phyloP scores from a whole-genome alignment of 2,888 invertebrate species.

The Polydrusus pterygomalis region DNA sequence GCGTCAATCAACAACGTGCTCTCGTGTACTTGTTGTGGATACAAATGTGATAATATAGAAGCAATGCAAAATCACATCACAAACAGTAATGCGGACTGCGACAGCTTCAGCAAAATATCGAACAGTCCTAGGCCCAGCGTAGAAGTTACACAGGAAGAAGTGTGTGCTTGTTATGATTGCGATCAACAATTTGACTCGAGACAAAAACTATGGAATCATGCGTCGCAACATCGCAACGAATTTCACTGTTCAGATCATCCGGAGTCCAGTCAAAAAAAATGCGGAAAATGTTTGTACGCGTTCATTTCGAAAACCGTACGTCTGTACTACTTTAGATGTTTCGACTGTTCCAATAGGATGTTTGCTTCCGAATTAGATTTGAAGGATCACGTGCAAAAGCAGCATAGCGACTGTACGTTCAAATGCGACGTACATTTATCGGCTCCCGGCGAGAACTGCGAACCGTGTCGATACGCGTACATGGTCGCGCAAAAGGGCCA shows the following conservation, averaged over 20 bases:
- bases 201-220: neutral
- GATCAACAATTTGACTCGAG: neutral
- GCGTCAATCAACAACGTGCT: neutral
- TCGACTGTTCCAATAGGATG: neutral
- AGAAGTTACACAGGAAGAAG: neutral
- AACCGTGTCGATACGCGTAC: neutral
- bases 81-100: neutral
- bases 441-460: neutral
- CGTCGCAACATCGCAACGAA: neutral
- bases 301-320: neutral
- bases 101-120: neutral
- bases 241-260: neutral
- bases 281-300: conserved; percentile 2
- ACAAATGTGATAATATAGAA: neutral
- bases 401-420: neutral
- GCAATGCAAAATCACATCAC: neutral
- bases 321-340: neutral
- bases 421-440: neutral
- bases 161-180: conserved; percentile 5
- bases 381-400: neutral
- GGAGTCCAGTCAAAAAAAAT: neutral
- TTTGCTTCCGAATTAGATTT: neutral
- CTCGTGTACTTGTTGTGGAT: neutral
- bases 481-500: neutral
- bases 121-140: no score